Conservation (phyloP, 1,140 invertebrate species). For the Heliconius melpomene region DNA sequence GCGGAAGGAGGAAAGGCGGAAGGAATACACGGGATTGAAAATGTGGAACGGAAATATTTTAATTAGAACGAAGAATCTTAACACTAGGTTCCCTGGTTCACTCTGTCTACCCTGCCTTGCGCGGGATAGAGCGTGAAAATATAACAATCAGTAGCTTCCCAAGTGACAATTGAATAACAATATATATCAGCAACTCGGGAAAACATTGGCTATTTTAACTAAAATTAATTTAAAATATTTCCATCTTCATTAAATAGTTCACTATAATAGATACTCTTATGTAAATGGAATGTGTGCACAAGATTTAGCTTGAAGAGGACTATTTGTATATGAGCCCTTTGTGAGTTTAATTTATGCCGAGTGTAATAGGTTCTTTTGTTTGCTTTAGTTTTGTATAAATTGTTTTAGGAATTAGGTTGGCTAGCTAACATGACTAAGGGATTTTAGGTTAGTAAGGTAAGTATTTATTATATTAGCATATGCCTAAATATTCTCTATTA, state of each 20-base stretch:
- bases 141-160: too few relatives aligned
- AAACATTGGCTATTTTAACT: not conserved
- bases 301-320: not conserved
- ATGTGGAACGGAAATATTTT: too few relatives aligned
- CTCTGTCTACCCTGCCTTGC: too few relatives aligned
- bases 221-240: not conserved
- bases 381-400: slow-evolving; percentile 14
- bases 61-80: too few relatives aligned
- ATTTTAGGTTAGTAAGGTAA: not conserved
- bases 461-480: not conserved
- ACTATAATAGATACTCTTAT: not conserved
- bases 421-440: not conserved
- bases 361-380: slow-evolving; percentile 18
- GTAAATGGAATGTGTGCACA: slow-evolving; percentile 9
- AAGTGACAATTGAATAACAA: not conserved
- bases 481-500: not conserved
- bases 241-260: not conserved
- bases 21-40: too few relatives aligned
- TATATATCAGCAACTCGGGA: not conserved
- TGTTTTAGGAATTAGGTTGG: not conserved
- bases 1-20: too few relatives aligned
- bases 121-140: too few relatives aligned
- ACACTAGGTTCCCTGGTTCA: too few relatives aligned
- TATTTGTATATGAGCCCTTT: slow-evolving; percentile 9
- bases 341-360: slow-evolving; percentile 6